phyloP scores from a whole-genome alignment of 2,888 invertebrate genomes.

The Clostera curtula region DNA sequence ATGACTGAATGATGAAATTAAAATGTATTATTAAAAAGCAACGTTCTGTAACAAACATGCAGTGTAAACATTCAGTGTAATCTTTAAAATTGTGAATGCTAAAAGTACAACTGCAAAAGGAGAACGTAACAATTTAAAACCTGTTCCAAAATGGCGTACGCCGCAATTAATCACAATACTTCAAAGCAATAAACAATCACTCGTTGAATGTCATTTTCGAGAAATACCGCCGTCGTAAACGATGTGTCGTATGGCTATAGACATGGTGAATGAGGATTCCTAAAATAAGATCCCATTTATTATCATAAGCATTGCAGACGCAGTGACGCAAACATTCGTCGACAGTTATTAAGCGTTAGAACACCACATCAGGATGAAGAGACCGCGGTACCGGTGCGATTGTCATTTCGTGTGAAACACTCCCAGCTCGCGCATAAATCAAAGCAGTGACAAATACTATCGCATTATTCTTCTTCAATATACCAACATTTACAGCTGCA shows the following conservation, averaged over 20 bases:
- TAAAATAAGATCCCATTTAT: conserved; percentile 71
- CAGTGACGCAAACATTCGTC: conserved; percentile 65
- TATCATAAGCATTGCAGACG: conserved; percentile 57
- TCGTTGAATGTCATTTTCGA: conserved; percentile 50
- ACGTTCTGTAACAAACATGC: too few relatives aligned
- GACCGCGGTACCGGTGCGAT: conserved; percentile 36
- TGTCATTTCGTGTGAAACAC: conserved; percentile 43
- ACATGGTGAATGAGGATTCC: conserved; percentile 63
- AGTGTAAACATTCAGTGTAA: too few relatives aligned
- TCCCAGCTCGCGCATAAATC: conserved; percentile 43
- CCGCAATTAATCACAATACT: conserved; percentile 16
- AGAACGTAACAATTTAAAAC: too few relatives aligned
- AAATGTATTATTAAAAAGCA: too few relatives aligned
- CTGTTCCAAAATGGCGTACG: too few relatives aligned
- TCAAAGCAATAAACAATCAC: conserved; percentile 35
- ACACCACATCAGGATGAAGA: conserved; percentile 49
- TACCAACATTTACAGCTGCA: conserved; percentile 10
- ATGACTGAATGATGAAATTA: too few relatives aligned
- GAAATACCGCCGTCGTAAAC: conserved; percentile 51
- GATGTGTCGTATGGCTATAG: conserved; percentile 47
- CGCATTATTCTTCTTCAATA: conserved; percentile 41
- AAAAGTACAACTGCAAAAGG: too few relatives aligned
- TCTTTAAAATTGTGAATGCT: too few relatives aligned
- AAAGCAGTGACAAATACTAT: conserved; percentile 45
- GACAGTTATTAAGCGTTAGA: conserved; percentile 71